Conservation (phyloP, 2,888 invertebrate genomes). For the Gerris lacustris region DNA sequence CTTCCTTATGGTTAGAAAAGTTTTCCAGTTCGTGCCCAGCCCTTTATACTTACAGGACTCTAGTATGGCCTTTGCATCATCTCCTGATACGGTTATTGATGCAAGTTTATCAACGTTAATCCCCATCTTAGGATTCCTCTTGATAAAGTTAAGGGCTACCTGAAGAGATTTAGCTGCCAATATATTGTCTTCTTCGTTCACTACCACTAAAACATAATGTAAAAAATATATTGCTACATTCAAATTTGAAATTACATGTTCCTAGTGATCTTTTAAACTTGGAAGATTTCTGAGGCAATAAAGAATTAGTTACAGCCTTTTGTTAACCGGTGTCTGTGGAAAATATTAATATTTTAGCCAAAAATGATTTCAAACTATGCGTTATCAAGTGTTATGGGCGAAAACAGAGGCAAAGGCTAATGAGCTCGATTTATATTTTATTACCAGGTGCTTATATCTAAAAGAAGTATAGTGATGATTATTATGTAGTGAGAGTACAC, state of each 20-base stretch:
- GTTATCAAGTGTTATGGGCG: background rate
- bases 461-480: too few relatives aligned
- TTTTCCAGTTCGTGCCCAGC: too few relatives aligned
- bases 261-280: too few relatives aligned
- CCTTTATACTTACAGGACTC: slow-evolving; percentile 58
- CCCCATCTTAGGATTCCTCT: slow-evolving; percentile 54
- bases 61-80: slow-evolving; percentile 56
- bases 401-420: too few relatives aligned
- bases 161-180: slow-evolving; percentile 55
- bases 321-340: too few relatives aligned
- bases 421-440: too few relatives aligned
- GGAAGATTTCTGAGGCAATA: too few relatives aligned
- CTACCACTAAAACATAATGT: slow-evolving; percentile 46
- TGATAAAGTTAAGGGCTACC: slow-evolving; percentile 56
- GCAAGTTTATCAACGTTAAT: slow-evolving; percentile 49
- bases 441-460: too few relatives aligned
- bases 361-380: background rate
- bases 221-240: background rate
- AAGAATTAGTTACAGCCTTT: too few relatives aligned
- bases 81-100: slow-evolving; percentile 52
- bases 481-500: too few relatives aligned
- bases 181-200: slow-evolving; percentile 61
- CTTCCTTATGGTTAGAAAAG: too few relatives aligned
- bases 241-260: background rate
- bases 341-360: too few relatives aligned